Base-by-base conservation (phyloP, 2,888 invertebrate genomes). In the Cryptocephalus moraei region DNA sequence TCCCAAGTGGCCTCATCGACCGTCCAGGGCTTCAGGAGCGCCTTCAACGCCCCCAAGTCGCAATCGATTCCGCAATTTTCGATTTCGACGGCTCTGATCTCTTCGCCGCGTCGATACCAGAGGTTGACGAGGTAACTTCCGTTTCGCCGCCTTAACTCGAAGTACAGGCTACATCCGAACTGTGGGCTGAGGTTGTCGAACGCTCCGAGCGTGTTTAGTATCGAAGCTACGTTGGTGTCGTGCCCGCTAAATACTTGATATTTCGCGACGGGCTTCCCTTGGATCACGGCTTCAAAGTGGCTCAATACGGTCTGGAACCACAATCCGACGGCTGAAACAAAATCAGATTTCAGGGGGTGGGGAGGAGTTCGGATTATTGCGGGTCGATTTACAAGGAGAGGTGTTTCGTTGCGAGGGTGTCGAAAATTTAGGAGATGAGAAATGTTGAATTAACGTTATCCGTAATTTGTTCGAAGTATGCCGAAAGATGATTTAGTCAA, bases 201-300 rank as follows among this genome's bases (percentile, higher is more conserved):
- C 33, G 88, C 51, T 14, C 77, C 77, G 2, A 91, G 65, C 0
- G 81, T 75, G 64, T 80, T 81, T 1, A 90, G 71, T 34, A 89
- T 57, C 57, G 75, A 81, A 0, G 81, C 82, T 9, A 91, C 66
- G 0, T 85, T 89, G 2, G 81, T 75, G 62, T 91, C 90, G 61
- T 91, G 90, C 0, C 74, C 86, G 56, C 86, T 85, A 58, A 84
- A 87, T 42, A 87, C 73, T 61, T 78, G 77, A 39, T 86, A 51
- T 51, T 80, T 81, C 14, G 78, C 71, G 6, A 36, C 39, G 11
- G 22, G 22, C 6, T 22, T 22, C 6, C 22, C 22, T 22, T 6
- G 22, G 22, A 22, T 22, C 22, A 22, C 22, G 6, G 22, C 8
- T 11, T 52, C 52, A 11, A 52, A 49, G 14, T 49, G 46, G 10